Base-by-base conservation (phyloP, 2,888 invertebrate genomes). In the Calephelis perditalis region DNA sequence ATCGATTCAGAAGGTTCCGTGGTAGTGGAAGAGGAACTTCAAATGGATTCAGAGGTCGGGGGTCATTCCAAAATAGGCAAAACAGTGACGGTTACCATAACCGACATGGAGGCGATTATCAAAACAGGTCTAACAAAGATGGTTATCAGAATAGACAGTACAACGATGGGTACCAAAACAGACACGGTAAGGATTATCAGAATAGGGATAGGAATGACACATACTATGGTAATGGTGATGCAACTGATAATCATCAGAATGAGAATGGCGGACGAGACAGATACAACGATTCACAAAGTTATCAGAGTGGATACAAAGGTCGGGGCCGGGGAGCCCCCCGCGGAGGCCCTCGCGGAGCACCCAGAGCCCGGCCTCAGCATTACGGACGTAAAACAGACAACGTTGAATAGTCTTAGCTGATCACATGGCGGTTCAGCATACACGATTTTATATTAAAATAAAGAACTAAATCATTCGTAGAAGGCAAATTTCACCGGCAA, bases 401-500 rank as follows among this genome's bases (percentile, higher is more conserved):
- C 65, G 78, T 74, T 62, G 84, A 86, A 71, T 86, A 86, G 75
- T 67, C 67, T 57, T 47, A 61, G 67, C 62, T 44, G 11, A 60
- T 36, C 70, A 67, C 70, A 65, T 67, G 70, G 52, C 12, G 15
- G 67, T 68, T 69, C 71, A 65, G 67, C 65, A 61, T 63, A 63
- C 64, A 72, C 70, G 72, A 70, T 69, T 66, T 68, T 71, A 70
- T 66, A 65, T 56, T 72, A 71, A 67, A 44, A 73, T 77, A 73
- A 82, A 72, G 80, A 85, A 86, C 88, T 81, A 84, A 87, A 86
- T 86, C 83, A 84, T 87, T 92, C 88, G 92, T 92, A 92, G 90
- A 92, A 93, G 92, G 92, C 92, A 93, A 91, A 92, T 92, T 92
- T 92, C 92, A 92, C 92, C 92, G 92, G 92, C 92, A 93, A 93